Evolutionary conservation across 2,888 invertebrate species (phyloP).

Genomic region (Pseudanteris insignis): DNA sequence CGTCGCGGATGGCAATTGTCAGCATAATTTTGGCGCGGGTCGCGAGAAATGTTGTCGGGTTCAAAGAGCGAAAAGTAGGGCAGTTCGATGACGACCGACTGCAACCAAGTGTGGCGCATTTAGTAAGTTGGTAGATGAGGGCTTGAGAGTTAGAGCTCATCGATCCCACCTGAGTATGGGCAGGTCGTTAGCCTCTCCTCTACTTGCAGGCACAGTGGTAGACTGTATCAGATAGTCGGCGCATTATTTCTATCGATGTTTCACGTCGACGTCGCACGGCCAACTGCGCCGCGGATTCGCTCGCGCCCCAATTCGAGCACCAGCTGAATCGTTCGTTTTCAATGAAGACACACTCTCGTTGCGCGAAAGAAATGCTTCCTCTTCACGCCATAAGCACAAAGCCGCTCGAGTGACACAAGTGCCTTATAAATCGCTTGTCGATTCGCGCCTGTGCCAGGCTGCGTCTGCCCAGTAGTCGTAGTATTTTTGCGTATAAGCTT

Average conservation of each 20-base stretch:
- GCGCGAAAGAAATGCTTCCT: no score
- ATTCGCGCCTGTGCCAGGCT: no score
- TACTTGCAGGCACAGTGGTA: slow-evolving; percentile 44
- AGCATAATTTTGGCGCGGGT: slow-evolving; percentile 29
- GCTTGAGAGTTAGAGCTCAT: slow-evolving; percentile 54
- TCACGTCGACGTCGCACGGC: slow-evolving; percentile 17
- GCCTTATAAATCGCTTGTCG: no score
- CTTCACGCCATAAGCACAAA: no score
- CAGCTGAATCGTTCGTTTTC: slow-evolving; percentile 30
- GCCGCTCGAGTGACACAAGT: no score
- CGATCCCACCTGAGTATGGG: slow-evolving; percentile 58
- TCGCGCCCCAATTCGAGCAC: slow-evolving; percentile 19
- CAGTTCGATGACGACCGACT: slow-evolving; percentile 46
- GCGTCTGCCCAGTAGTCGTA: no score
- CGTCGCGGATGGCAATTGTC: slow-evolving; percentile 6
- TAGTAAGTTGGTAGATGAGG: slow-evolving; percentile 48
- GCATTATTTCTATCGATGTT: slow-evolving; percentile 55
- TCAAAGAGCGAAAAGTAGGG: slow-evolving; percentile 49
- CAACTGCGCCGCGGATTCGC: slow-evolving; percentile 13
- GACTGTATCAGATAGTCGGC: slow-evolving; percentile 50
- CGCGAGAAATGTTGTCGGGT: no score
- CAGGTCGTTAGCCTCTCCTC: slow-evolving; percentile 58
- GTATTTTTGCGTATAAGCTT: no score
- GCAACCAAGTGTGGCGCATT: slow-evolving; percentile 46
- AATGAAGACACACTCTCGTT: slow-evolving; percentile 1